These are phyloP conservation scores for Athene noctua DNA, from an alignment of 2,113 vertebrate species.

Conservation along the genomic window DNA sequence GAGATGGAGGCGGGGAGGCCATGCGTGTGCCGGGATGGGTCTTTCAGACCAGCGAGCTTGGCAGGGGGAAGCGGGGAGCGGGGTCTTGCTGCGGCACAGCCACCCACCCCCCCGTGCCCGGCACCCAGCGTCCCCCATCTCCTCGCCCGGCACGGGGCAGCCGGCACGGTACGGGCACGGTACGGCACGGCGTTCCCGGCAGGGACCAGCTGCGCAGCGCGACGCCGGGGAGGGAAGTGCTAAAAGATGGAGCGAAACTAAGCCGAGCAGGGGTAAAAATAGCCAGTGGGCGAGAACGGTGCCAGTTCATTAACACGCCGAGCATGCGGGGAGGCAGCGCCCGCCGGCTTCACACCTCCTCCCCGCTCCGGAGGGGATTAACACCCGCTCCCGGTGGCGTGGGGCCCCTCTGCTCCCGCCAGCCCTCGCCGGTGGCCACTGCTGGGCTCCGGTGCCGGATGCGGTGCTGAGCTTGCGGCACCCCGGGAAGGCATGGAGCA, in stretches of 20 bases:
- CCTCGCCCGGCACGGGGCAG: neutral
- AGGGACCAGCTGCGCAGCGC: constrained; percentile 21
- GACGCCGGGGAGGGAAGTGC: constrained; percentile 46
- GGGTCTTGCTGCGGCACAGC: neutral
- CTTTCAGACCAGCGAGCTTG: neutral
- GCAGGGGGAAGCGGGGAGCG: neutral
- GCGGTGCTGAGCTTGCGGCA: neutral
- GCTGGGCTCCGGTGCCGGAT: neutral
- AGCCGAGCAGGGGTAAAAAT: constrained; percentile 67
- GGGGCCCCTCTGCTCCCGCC: neutral
- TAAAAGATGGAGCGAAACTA: constrained; percentile 68
- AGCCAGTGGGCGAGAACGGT: constrained; percentile 64
- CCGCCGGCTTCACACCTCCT: constrained; percentile 54
- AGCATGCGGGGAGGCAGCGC: constrained; percentile 51
- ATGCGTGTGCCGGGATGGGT: neutral
- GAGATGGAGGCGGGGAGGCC: neutral
- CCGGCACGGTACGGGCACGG: neutral
- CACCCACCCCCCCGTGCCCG: neutral
- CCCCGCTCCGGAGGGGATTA: neutral
- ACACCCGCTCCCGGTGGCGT: neutral
- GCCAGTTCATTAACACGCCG: constrained; percentile 55
- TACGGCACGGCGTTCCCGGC: neutral
- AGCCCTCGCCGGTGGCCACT: neutral
- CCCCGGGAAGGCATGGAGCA: neutral
- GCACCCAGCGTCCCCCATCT: neutral